Base-by-base conservation (phyloP, 1,140 invertebrate genomes). In the Brachionus sp. region DNA sequence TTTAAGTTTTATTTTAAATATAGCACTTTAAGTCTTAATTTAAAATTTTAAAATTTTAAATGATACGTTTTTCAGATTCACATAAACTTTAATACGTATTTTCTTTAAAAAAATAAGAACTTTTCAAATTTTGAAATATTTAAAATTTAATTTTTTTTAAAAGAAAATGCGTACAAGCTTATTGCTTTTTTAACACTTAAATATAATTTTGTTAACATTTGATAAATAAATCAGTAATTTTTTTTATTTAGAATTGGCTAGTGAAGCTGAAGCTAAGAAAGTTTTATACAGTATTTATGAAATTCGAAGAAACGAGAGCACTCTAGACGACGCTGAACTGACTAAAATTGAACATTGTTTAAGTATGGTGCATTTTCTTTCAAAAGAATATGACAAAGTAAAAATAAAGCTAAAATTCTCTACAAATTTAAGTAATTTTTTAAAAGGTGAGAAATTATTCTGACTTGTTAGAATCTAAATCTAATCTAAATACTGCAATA, bases 211-310 rank as follows among this genome's bases (percentile, higher is more conserved):
- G 5, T 33, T 66, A 10, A 23, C 33, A 66, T n/a, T 66, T 33
- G 10, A 33, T 2, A 29, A 29, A 29, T 29, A 29, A 29, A 3
- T 29, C 3, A 66, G 33, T 4, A 25, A n/a, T 68, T 68, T 33
- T 68, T 70, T 70, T 3, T 39, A 4, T 66, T 70, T 37, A 70
- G 80, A 82, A 16, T 53, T 82, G 23, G 57, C 80, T 9, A 82
- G 57, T 42, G 80, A 82, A 82, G 80, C 80, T 16, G 80, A 82
- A 53, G 80, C 80, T 12, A 66, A 82, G 33, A 82, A 82, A 23
- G 57, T 66, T 39, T 57, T 82, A 23, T 68, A 82, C 37, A 62
- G 50, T 42, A 80, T 80, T 23, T 80, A 80, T 62, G 77, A 80
- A 80, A 66, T 80, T n/a, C 46, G 77, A 37, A 13, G 66, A 68